These are phyloP conservation scores for Anarhynchus alexandrinus DNA, from an alignment of 2,113 vertebrate species.

Conservation along the genomic window DNA sequence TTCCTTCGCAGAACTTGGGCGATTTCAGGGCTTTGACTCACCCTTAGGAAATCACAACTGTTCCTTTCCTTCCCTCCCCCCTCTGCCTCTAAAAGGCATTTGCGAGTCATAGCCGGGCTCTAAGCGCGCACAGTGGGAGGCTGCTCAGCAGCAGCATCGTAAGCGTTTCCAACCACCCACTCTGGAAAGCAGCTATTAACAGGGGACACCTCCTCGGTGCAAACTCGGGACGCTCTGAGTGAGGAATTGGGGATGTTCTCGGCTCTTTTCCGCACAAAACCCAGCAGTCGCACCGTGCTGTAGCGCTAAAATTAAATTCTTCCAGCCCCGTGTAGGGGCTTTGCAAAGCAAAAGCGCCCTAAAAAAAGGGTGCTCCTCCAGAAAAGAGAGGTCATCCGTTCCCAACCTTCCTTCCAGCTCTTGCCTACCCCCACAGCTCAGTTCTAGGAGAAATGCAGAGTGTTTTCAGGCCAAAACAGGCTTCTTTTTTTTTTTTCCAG, in stretches of 20 bases:
- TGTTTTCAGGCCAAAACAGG: rapidly evolving
- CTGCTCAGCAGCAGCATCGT: rapidly evolving
- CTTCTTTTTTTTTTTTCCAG: rapidly evolving
- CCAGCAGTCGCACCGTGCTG: rapidly evolving
- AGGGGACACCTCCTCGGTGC: rapidly evolving
- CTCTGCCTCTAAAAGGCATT: rapidly evolving
- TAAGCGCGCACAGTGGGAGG: rapidly evolving
- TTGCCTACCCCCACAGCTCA: neutral
- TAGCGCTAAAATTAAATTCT: rapidly evolving
- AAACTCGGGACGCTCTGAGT: rapidly evolving
- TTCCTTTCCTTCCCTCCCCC: neutral
- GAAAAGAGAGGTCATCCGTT: rapidly evolving
- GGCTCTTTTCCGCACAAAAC: rapidly evolving
- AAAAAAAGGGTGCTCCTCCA: neutral
- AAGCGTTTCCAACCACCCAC: rapidly evolving
- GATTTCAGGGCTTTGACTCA: neutral
- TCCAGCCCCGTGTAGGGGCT: neutral
- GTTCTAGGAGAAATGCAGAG: rapidly evolving
- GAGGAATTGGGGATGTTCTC: no score
- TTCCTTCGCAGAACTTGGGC: neutral
- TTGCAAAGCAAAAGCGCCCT: neutral
- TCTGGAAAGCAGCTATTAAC: rapidly evolving
- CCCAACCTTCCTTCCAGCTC: neutral
- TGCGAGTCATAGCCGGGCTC: neutral
- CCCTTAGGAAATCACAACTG: conserved; percentile 10